Evolutionary conservation across 1,140 invertebrate genomes (phyloP).

Genomic region (Euborellia annulipes): DNA sequence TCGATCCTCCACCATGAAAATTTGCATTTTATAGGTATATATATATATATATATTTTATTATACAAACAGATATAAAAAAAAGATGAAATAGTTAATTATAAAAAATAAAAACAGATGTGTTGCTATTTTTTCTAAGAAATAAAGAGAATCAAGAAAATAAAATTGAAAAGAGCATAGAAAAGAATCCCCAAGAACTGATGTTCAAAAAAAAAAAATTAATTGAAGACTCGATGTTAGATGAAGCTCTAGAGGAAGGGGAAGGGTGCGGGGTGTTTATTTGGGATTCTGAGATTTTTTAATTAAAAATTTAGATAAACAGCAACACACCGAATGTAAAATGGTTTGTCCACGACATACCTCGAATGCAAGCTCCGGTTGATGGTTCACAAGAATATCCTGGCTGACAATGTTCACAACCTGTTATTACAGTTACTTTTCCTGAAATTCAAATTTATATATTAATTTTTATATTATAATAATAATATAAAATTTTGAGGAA

Average conservation of each 20-base stretch:
- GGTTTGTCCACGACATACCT: slow-evolving; percentile 38
- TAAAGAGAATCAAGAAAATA: background rate
- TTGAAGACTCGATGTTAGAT: background rate
- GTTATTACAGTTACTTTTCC: slow-evolving; percentile 15
- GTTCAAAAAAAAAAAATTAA: slow-evolving; percentile 8
- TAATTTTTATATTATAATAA: background rate
- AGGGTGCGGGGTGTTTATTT: background rate
- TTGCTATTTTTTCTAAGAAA: slow-evolving; percentile 10
- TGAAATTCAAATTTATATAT: slow-evolving; percentile 1
- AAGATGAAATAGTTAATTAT: too few relatives aligned
- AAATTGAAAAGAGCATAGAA: slow-evolving; percentile 2
- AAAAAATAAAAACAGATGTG: slow-evolving; percentile 7
- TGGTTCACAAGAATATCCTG: slow-evolving; percentile 53
- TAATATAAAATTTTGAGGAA: background rate
- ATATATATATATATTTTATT: too few relatives aligned
- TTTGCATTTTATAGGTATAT: too few relatives aligned
- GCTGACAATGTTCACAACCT: slow-evolving; percentile 55
- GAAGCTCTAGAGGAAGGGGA: background rate
- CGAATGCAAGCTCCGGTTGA: slow-evolving; percentile 58
- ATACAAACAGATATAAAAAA: too few relatives aligned
- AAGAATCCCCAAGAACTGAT: slow-evolving; percentile 1
- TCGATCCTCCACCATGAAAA: too few relatives aligned
- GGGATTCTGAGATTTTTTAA: background rate
- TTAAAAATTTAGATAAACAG: slow-evolving; percentile 16
- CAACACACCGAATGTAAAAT: slow-evolving; percentile 19